Evolutionary conservation across 92 coral and sea anemone species (phyloP), one percentile per base, ranked within the genome.

Genomic region (Nematostella vectensis): DNA sequence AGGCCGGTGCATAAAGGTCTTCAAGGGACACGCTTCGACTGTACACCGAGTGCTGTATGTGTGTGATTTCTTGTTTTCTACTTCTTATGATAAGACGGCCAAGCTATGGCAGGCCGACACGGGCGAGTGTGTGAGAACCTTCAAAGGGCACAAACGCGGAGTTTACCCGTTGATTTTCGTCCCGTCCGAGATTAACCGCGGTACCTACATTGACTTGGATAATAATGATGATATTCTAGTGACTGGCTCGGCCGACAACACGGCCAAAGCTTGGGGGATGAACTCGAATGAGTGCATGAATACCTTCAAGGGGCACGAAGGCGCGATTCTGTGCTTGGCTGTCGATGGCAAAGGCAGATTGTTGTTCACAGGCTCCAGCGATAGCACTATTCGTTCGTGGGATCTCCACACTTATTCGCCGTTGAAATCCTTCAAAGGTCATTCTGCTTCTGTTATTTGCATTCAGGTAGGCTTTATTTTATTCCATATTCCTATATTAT

Each of bases 191-290:
- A 70, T 89, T 18, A 81, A 69, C 50, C 88, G 98, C 11, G 83
- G 88, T 26, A 72, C 80, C 11, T 77, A 72, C 68, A 77, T 77
- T 22, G 98, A 91, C 48, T 51, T 91, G 85, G 96, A 85, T 44
- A 82, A 72, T 61, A 81, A 81, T 67, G 88, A 91, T 61, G 98
- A 91, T 58, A 75, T 81, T 24, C 74, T 91, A 11, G 71, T 86
- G 28, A 76, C 98, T 0, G 98, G 98, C 45, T 86, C 98, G 50
- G 95, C 70, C 6, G 98, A 91, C 62, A 43, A 36, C 72, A 86
- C 95, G 31, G 98, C 98, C 23, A 91, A 86, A 63, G 76, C 93
- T 31, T 91, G 98, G 98, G 96, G 89, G 12, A 70, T 91, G 98
- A 91, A 87, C 74, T 74, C 88, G 29, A 91, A 82, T 50, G 96